Evolutionary conservation across 2,888 invertebrate species (phyloP).

Genomic region (Timema podura): DNA sequence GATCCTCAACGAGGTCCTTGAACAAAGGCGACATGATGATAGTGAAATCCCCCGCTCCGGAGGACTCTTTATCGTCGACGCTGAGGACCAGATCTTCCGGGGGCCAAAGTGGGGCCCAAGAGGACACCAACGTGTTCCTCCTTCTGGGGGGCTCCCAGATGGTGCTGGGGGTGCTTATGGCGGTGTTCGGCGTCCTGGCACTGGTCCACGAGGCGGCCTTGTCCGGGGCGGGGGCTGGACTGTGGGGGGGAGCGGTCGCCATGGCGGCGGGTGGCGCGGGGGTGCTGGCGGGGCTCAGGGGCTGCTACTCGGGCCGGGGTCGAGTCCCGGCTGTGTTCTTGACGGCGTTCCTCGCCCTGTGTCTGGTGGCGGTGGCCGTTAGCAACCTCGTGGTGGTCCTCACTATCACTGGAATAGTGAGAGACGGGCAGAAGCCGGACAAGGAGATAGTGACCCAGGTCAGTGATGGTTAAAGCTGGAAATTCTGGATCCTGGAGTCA

Average conservation of each 20-base stretch:
- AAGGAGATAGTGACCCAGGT: background rate
- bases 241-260: constrained; percentile 39
- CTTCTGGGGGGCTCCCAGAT: constrained; percentile 34
- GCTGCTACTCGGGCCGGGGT: constrained; percentile 30
- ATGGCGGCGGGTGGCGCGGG: constrained; percentile 36
- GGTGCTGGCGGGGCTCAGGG: constrained; percentile 36
- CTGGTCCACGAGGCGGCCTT: constrained; percentile 38
- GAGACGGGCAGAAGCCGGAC: constrained; percentile 34
- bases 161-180: constrained; percentile 38
- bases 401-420: constrained; percentile 40
- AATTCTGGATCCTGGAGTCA: too few relatives aligned
- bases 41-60: constrained; percentile 32
- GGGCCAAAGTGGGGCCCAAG: background rate
- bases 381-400: constrained; percentile 41
- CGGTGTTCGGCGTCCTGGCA: constrained; percentile 38
- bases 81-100: constrained; percentile 17
- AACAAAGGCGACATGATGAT: constrained; percentile 24
- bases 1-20: constrained; percentile 14
- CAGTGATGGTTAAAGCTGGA: background rate
- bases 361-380: constrained; percentile 40
- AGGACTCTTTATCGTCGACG: constrained; percentile 21
- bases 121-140: constrained; percentile 24
- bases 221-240: constrained; percentile 37
- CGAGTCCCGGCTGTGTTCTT: constrained; percentile 30
- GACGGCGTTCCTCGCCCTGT: constrained; percentile 40